Base-by-base conservation (phyloP, 1,140 invertebrate genomes). In the Platorchestia sp. region DNA sequence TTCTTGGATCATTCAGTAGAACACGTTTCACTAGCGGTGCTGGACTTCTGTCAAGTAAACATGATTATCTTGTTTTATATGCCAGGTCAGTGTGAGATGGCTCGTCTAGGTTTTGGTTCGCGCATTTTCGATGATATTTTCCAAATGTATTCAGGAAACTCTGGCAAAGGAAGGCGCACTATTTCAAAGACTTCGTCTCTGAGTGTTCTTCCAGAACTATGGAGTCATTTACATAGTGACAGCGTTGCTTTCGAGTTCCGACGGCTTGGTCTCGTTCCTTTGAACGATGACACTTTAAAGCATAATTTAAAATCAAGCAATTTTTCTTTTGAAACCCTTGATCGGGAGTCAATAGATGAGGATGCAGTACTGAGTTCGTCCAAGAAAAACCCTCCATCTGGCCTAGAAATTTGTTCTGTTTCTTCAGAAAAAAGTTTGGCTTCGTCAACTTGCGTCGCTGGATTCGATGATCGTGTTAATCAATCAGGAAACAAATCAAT, bases 1-100 rank as follows among this genome's bases (percentile, higher is more conserved):
- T 93, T 93, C 45, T 47, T 93, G n/a, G 91, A 93, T 40, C 44
- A 93, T 44, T 93, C 91, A 0, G 44, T 93, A 40, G 91, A 44
- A 44, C 16, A 27, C 91, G 45, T 93, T 40, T 93, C 91, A 5
- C 36, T 93, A 19, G 91, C 45, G 3, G 91, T 47, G 43, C 45
- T 93, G 19, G 45, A 47, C 91, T 93, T 45, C 45, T 93, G 91
- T n/a, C 91, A 45, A 44, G 91, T 45, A 40, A 45, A 93, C 45
- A 93, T 93, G 91, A 47, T 93, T 36, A 93, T 93, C 44, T 47
- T 93, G 43, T 93, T 93, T 47, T 93, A 93, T 36, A 36, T 93
- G 40, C 91, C 91, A 0, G 91, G 45, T 44, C n/a, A 41, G 45
- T n/a, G 22, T 93, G 91, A 10, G 5, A 19, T 40, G 5, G 7